Conservation (phyloP, 2,113 vertebrate genomes). For the Eurystomus gularis region DNA sequence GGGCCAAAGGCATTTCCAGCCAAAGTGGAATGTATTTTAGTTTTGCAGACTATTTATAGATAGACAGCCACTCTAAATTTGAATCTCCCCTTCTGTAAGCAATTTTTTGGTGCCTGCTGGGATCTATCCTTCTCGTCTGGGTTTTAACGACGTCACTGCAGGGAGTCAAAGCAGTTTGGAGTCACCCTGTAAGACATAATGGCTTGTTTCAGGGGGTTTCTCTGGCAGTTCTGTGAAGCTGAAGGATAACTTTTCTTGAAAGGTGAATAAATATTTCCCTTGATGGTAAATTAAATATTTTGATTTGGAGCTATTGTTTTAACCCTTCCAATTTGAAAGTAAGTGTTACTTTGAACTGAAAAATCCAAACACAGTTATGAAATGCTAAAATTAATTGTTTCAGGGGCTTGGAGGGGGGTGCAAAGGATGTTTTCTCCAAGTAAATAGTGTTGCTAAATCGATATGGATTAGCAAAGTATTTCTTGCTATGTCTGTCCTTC, state of each 20-base stretch:
- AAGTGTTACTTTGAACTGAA: neutral
- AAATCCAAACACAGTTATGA: neutral
- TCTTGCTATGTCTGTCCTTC: neutral
- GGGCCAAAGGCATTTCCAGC: slow-evolving; percentile 61
- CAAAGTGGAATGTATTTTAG: slow-evolving; percentile 65
- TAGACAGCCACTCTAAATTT: slow-evolving; percentile 55
- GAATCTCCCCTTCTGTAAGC: slow-evolving; percentile 63
- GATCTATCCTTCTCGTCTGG: neutral
- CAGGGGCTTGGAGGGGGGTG: neutral
- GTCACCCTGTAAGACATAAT: neutral
- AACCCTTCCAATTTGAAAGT: slow-evolving; percentile 1
- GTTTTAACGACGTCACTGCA: neutral
- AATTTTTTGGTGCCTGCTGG: slow-evolving; percentile 39
- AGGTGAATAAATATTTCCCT: neutral
- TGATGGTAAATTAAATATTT: neutral
- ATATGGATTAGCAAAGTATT: neutral
- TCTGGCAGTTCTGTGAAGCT: neutral
- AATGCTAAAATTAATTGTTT: neutral
- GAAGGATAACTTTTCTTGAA: neutral
- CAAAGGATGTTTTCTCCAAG: neutral
- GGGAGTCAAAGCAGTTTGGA: neutral
- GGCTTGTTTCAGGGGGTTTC: neutral
- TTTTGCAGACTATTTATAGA: slow-evolving; percentile 57
- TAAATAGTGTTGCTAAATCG: neutral
- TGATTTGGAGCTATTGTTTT: neutral